Evolutionary conservation across 2,888 invertebrate genomes (phyloP).

Genomic region (Chymomyza amoena): DNA sequence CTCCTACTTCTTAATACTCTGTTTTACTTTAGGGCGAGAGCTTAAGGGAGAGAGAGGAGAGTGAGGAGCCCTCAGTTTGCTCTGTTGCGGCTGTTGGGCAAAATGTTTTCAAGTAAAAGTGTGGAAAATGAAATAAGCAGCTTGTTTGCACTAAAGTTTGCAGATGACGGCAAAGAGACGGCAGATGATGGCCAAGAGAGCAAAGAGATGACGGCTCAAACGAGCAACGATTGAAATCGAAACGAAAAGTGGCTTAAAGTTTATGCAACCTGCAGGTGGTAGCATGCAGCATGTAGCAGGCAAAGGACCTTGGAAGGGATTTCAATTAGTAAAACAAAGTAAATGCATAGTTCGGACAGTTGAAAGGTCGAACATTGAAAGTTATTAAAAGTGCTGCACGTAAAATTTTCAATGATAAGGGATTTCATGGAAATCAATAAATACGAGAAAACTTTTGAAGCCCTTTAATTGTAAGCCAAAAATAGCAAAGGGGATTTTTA

Average conservation of each 20-base stretch:
- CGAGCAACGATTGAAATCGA: slow-evolving; percentile 14
- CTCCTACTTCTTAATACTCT: slow-evolving; percentile 34
- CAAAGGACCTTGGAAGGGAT: not conserved
- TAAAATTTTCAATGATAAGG: too few species aligned
- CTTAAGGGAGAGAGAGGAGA: not conserved
- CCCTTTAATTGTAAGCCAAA: too few species aligned
- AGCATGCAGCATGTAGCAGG: too few species aligned
- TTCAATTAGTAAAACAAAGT: not conserved
- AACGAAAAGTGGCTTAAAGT: slow-evolving; percentile 22
- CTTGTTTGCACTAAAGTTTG: slow-evolving; percentile 43
- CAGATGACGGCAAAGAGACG: slow-evolving; percentile 5
- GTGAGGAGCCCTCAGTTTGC: slow-evolving; percentile 21
- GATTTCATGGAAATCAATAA: too few species aligned
- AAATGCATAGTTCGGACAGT: not conserved
- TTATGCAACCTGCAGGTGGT: not conserved
- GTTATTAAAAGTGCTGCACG: too few species aligned
- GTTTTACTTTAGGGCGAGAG: slow-evolving; percentile 6
- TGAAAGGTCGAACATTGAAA: too few species aligned
- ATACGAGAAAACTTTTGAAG: too few species aligned
- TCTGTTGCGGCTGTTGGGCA: slow-evolving; percentile 34
- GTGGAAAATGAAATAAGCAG: slow-evolving; percentile 30
- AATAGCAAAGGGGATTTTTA: too few species aligned
- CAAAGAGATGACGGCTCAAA: slow-evolving; percentile 4
- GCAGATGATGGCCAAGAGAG: slow-evolving; percentile 4
- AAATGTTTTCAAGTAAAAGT: slow-evolving; percentile 45